Evolutionary conservation across 2,888 invertebrate genomes (phyloP), one percentile per base, ranked within the genome.

Genomic region (Habrosyne pyritoides): DNA sequence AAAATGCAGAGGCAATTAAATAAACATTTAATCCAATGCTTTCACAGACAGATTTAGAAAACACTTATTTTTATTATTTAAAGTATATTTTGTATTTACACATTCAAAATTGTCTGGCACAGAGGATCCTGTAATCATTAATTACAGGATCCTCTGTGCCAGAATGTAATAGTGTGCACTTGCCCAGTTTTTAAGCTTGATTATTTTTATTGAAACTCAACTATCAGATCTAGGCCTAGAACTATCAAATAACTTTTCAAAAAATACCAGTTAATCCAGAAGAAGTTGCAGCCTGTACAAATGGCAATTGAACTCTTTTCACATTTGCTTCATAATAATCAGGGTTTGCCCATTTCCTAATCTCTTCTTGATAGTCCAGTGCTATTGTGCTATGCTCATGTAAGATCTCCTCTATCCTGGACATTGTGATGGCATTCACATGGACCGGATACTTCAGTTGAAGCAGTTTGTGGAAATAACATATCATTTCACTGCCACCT

Each of bases 401-500:
- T 1, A 98, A 89, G 28, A 99, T 89, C 80, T 98, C 97, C 93
- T 99, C 98, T 42, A 96, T 96, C 60, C 98, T 93, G 57, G 96
- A 97, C 66, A 97, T 94, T 0, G 98, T 97, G 61, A 99, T 96
- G 0, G 97, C 96, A 79, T 96, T 96, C 0, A 97, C 94, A 87
- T 98, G 98, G 0, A 96, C 97, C 0, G 99, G 98, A 86, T 98
- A 98, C 82, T 98, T 98, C 42, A 99, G 93, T 86, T 99, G 98
- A 42, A 99, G 93, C 51, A 98, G 93, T 60, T 97, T 94, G 83
- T 98, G 97, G 80, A 99, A 93, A 80, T 97, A 98, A 42, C 94
- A 94, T 58, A 96, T 95, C 68, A 98, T 94, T 84, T 98, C 97
- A 79, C 94, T 96, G 28, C 98, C 98, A 53, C 94, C 94, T 93